These are phyloP conservation scores for Phoenicopterus ruber DNA, from an alignment of 2,113 vertebrate genomes.

Conservation along the genomic window DNA sequence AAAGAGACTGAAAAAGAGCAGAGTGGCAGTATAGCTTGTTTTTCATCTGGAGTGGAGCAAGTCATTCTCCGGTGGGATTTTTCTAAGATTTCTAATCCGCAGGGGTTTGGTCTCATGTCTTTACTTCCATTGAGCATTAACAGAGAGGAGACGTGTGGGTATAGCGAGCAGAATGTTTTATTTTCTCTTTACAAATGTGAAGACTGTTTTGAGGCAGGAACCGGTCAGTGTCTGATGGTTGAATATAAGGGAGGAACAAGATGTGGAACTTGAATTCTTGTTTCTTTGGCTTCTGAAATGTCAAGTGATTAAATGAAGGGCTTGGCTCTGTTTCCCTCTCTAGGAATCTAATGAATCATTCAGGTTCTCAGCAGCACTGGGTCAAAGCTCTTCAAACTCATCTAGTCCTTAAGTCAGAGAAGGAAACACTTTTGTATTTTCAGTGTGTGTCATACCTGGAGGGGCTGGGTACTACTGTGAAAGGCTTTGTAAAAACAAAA, in stretches of 20 bases:
- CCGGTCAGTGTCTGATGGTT: not conserved
- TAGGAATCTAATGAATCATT: not conserved
- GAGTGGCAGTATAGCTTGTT: not conserved
- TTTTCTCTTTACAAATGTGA: not conserved
- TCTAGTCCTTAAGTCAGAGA: not conserved
- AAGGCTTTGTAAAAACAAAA: not conserved
- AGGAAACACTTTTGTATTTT: not conserved
- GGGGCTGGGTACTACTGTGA: not conserved
- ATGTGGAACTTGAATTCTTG: not conserved
- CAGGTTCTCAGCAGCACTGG: not conserved
- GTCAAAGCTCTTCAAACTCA: not conserved
- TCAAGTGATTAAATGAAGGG: not conserved
- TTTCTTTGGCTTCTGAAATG: not conserved
- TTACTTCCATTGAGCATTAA: not conserved
- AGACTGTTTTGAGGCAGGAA: not conserved
- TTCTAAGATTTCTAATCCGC: not conserved
- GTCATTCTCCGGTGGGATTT: not conserved
- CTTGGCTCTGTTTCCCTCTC: not conserved
- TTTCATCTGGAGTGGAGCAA: not conserved
- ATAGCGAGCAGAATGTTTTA: not conserved
- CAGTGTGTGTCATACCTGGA: not conserved
- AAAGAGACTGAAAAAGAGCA: not conserved
- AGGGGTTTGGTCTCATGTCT: not conserved
- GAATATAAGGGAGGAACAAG: not conserved
- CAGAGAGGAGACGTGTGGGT: not conserved